Evolutionary conservation across 2,888 invertebrate genomes (phyloP).

Genomic region (Napeogenes inachia): DNA sequence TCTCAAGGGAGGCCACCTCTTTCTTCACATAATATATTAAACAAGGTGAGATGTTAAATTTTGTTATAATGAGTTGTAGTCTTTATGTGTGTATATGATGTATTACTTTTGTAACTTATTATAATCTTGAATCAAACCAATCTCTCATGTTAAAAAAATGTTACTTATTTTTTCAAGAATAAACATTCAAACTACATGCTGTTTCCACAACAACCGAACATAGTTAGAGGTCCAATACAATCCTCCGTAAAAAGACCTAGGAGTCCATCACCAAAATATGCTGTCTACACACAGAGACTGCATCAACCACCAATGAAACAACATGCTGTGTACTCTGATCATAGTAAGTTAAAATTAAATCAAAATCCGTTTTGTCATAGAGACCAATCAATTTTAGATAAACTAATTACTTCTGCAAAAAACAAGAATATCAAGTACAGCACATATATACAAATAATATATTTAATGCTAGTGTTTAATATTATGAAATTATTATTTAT

Average conservation of each 20-base stretch:
- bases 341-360: conserved; percentile 63
- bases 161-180: conserved; percentile 31
- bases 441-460: too few relatives aligned
- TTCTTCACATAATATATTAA: conserved; percentile 77
- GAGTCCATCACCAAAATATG: conserved; percentile 78
- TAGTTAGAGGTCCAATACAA: conserved; percentile 66
- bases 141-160: neutral
- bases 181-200: conserved; percentile 56
- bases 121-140: too few relatives aligned
- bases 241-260: conserved; percentile 72
- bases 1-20: conserved; percentile 70
- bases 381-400: too few relatives aligned
- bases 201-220: conserved; percentile 56
- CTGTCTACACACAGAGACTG: conserved; percentile 60
- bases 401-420: too few relatives aligned
- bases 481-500: too few relatives aligned
- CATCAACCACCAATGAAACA: conserved; percentile 70
- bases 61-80: neutral
- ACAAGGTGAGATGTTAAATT: conserved; percentile 69
- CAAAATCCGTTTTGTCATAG: conserved; percentile 1
- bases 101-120: neutral
- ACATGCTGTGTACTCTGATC: conserved; percentile 77
- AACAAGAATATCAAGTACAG: too few relatives aligned
- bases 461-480: too few relatives aligned
- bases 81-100: neutral